Percentiles rank a stretch among this genome's conserved stretches.
Evolutionary conservation across 2,797 vertebrate genomes (phyloP).

Genomic region (Hypotaenidia okinawae): DNA sequence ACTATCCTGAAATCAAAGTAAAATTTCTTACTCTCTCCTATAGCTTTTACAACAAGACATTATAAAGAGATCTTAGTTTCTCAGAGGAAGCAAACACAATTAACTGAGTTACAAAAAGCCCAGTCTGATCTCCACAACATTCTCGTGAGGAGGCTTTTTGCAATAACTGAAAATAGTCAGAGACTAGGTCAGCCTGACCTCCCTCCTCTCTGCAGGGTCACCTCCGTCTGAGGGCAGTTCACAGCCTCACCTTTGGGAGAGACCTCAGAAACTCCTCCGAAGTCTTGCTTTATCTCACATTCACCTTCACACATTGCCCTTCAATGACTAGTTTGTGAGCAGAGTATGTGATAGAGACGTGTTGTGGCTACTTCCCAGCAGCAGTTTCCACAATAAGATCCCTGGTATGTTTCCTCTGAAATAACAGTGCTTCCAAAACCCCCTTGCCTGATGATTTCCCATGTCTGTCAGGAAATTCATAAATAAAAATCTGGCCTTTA

Average conservation of each 20-base stretch:
- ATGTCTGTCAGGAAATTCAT: background rate
- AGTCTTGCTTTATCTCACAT: background rate
- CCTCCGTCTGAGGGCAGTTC: background rate
- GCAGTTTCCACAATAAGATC: background rate
- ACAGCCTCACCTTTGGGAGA: background rate
- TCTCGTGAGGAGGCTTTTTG: background rate
- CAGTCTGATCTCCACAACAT: background rate
- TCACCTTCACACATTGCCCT: background rate
- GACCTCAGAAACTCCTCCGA: background rate
- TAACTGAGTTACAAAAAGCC: background rate
- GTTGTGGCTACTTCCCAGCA: background rate
- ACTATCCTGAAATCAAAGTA: background rate
- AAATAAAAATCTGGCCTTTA: conserved; percentile 21
- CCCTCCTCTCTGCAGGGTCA: background rate
- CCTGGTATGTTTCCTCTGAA: background rate
- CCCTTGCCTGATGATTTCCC: background rate
- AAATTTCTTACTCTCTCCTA: background rate
- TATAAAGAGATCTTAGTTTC: background rate
- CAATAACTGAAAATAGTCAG: background rate
- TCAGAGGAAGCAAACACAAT: background rate
- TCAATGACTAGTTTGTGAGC: background rate
- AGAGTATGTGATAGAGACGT: background rate
- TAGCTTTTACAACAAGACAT: background rate
- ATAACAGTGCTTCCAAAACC: background rate
- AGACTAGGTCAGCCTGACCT: background rate